These are phyloP conservation scores for Leptocoma aspasia DNA, from an alignment of 2,113 vertebrate genomes.

Conservation along the genomic window DNA sequence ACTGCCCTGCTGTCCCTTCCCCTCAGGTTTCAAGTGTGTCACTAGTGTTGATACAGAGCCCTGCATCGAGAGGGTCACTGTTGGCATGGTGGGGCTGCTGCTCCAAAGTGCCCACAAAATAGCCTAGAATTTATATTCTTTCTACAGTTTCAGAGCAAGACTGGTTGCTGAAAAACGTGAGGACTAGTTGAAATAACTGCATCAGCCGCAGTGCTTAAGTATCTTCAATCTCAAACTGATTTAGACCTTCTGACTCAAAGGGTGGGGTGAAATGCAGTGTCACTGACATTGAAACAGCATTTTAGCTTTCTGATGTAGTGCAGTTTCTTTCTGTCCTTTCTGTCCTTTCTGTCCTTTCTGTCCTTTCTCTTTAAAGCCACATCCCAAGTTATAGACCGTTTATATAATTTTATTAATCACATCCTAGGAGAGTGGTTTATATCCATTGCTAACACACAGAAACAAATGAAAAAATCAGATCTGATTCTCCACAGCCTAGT, in stretches of 20 bases:
- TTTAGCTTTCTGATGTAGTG: neutral
- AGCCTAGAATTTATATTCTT: neutral
- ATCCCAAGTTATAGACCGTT: neutral
- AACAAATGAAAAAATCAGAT: conserved; percentile 37
- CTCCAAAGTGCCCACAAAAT: neutral
- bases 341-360: too few species aligned
- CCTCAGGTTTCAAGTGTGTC: neutral
- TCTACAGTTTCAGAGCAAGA: neutral
- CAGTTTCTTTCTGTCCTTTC: too few species aligned
- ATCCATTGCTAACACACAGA: neutral
- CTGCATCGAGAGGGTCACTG: fast-evolving
- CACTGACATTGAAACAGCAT: neutral
- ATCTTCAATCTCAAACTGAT: neutral
- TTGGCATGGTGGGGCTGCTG: neutral
- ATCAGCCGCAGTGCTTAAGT: neutral
- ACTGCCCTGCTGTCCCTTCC: neutral
- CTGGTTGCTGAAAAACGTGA: neutral
- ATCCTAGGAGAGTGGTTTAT: conserved; percentile 8
- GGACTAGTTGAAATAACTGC: neutral
- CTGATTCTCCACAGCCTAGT: neutral
- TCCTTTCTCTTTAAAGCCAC: neutral
- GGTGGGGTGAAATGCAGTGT: neutral
- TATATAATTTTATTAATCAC: conserved; percentile 26
- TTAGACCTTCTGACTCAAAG: neutral
- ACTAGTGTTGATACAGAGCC: neutral